phyloP scores from a whole-genome alignment of 53 echinoderm and acorn worm species.

The Arbacia lixula region DNA sequence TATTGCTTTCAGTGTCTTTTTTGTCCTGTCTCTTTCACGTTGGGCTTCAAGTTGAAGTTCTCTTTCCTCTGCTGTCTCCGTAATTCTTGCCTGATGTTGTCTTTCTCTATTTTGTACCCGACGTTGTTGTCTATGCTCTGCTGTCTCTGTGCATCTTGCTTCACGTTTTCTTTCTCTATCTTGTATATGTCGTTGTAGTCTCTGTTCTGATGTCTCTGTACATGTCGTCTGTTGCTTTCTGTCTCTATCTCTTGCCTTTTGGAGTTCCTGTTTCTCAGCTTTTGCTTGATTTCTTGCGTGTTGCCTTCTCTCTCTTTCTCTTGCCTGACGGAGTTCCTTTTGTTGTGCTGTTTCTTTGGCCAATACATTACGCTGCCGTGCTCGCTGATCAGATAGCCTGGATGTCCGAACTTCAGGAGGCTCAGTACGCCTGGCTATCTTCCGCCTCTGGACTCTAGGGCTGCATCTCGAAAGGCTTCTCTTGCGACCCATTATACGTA shows the following conservation, averaged over 20 bases:
- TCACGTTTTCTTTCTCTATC: constrained; percentile 12
- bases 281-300: too few species aligned
- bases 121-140: constrained; percentile 8
- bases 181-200: constrained; percentile 1
- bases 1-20: constrained; percentile 13
- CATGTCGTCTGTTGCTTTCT: not conserved
- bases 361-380: not conserved
- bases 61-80: constrained; percentile 9
- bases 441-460: constrained; percentile 11
- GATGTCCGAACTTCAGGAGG: not conserved
- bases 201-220: constrained; percentile 18
- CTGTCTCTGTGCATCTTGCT: constrained; percentile 7
- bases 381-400: constrained; percentile 1
- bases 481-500: not conserved
- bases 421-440: constrained; percentile 17
- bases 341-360: constrained; percentile 17
- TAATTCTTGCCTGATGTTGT: constrained; percentile 3
- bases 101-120: constrained; percentile 3
- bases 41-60: constrained; percentile 14
- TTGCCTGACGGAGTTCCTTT: constrained; percentile 18
- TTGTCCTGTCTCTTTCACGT: constrained; percentile 14
- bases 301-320: constrained; percentile 9
- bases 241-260: not conserved
- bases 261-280: not conserved
- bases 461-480: not conserved